phyloP scores from a whole-genome alignment of 2,797 vertebrate species.

The Myioborus melanocephalus region DNA sequence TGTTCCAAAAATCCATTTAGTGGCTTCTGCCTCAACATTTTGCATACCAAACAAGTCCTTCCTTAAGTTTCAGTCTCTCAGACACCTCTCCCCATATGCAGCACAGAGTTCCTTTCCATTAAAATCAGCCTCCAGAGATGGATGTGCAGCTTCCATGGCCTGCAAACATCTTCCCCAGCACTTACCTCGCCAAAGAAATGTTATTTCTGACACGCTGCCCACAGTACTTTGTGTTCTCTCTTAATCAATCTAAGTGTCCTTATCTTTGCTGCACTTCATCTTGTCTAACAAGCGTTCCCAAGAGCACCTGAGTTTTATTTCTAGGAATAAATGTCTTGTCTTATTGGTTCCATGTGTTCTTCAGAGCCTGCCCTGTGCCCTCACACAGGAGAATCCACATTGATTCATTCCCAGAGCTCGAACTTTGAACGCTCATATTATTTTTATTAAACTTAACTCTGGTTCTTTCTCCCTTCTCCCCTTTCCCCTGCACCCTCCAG shows the following conservation, averaged over 20 bases:
- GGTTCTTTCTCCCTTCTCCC: neutral
- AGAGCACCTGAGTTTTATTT: neutral
- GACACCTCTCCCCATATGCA: neutral
- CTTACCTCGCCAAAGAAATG: neutral
- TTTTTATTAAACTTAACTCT: neutral
- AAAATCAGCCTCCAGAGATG: neutral
- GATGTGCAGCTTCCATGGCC: neutral
- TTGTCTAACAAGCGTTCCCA: neutral
- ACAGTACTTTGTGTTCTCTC: neutral
- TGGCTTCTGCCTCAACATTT: neutral
- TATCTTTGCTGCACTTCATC: conserved; percentile 4
- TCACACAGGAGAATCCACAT: neutral
- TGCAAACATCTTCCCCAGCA: neutral
- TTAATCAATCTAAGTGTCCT: neutral
- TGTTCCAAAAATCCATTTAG: neutral
- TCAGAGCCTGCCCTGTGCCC: neutral
- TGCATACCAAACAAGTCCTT: neutral
- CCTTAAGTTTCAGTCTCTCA: neutral
- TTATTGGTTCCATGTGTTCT: neutral
- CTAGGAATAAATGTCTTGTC: neutral
- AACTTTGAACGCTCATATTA: neutral
- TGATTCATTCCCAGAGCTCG: neutral
- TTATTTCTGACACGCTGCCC: neutral
- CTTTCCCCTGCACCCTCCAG: neutral
- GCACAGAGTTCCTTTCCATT: neutral